A percentile compares a stretch with the other conserved stretches of the same genome.
phyloP scores from a whole-genome alignment of 2,888 invertebrate species.

The Norana najaformis region DNA sequence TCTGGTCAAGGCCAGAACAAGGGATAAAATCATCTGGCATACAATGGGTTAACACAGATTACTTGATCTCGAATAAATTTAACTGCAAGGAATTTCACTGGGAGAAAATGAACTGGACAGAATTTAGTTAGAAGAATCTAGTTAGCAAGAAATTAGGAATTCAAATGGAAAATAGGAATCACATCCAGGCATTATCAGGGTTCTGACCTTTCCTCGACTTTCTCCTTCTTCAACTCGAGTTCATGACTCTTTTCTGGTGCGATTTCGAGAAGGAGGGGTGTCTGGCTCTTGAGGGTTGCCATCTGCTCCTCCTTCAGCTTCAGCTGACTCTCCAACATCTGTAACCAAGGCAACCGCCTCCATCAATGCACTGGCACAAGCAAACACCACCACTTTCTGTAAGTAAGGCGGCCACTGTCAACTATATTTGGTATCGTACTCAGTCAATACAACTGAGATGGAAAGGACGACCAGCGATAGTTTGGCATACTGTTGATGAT shows the following conservation, averaged over 20 bases:
- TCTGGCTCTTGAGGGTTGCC: slow-evolving; percentile 90
- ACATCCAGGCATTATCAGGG: neutral
- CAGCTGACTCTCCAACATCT: slow-evolving; percentile 61
- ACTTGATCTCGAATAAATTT: neutral
- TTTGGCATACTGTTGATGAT: too few relatives aligned
- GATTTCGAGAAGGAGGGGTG: slow-evolving; percentile 81
- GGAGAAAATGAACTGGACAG: neutral
- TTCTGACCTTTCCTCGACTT: slow-evolving; percentile 79
- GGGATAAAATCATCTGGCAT: too few relatives aligned
- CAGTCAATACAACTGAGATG: too few relatives aligned
- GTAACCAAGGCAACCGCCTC: neutral
- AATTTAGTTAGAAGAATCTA: neutral
- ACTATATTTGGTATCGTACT: too few relatives aligned
- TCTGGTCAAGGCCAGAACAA: too few relatives aligned
- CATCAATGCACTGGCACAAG: neutral
- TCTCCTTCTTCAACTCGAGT: slow-evolving; percentile 89
- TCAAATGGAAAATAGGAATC: neutral
- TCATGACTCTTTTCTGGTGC: slow-evolving; percentile 95
- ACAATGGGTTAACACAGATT: too few relatives aligned
- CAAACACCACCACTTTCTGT: neutral
- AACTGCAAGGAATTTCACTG: neutral
- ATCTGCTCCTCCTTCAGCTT: slow-evolving; percentile 74
- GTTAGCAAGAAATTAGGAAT: neutral
- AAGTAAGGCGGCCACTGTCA: too few relatives aligned
- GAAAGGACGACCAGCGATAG: too few relatives aligned